Base-by-base conservation (phyloP, 2,797 vertebrate species). In the Notoglanidium macrostoma region DNA sequence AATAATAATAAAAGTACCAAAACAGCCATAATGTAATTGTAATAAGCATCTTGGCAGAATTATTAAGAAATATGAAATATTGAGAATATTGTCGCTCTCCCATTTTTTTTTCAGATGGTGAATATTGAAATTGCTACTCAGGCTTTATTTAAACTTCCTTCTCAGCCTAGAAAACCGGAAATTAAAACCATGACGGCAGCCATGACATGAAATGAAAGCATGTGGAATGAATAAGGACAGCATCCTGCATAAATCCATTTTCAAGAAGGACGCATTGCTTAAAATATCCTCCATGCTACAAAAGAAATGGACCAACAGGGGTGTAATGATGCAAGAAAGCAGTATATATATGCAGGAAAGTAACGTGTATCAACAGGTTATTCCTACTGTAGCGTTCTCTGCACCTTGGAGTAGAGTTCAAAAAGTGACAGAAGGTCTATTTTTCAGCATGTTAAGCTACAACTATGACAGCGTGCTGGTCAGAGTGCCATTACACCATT, bases 241-340 rank as follows among this genome's bases (percentile, higher is more conserved):
- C 72, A n/a, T 74, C 46, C n/a, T 51, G 46, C 44, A 51, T 51
- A 74, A 73, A 73, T 35, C 67, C 67, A 73, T 46, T 46, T 74
- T n/a, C 19, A 46, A 73, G 40, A 44, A 46, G 21, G 19, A 44
- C 1, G 11, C 72, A 49, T 74, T n/a, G 72, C 23, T 74, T 14
- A 26, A 49, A 74, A 74, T 49, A 26, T 74, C 73, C 73, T 79
- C 29, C 9, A 23, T 6, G 51, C 21, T 55, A 10, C 54, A 79
- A 54, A 54, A 57, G 77, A 0, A 35, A 57, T 35, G 49, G 29
- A 51, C 57, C 54, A 23, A 35, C 54, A 57, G 54, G 29, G 29
- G 35, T 23, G 54, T 57, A 57, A 78, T 32, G 74, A 19, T 29
- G 76, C n/a, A 55, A 32, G 19, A 55, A 79, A 35, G 46, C 44